These are phyloP conservation scores for Nudaria mundana DNA, from an alignment of 2,888 invertebrate genomes.

Conservation along the genomic window DNA sequence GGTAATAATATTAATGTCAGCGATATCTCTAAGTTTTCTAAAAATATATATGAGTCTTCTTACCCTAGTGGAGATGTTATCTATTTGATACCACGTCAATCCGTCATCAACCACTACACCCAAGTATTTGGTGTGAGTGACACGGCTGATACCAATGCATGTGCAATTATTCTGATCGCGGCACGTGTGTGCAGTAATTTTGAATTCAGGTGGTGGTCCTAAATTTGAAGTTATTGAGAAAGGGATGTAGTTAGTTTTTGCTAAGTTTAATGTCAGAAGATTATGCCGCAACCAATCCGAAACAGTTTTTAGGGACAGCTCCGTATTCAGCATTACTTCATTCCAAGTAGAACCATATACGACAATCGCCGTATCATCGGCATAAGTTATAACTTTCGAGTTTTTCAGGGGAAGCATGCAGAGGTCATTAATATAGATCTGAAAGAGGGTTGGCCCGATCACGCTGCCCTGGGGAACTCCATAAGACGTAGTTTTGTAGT, in stretches of 20 bases:
- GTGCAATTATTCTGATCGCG: too few species aligned
- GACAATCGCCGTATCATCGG: not conserved
- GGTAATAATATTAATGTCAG: too few species aligned
- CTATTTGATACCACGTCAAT: too few species aligned
- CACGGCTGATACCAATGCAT: too few species aligned
- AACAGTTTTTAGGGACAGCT: not conserved
- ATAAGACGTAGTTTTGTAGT: not conserved
- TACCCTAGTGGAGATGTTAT: too few species aligned
- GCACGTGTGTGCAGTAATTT: too few species aligned
- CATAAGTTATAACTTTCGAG: not conserved
- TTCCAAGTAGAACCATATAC: not conserved
- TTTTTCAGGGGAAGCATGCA: not conserved
- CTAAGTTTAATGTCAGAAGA: not conserved
- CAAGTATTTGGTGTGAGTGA: too few species aligned
- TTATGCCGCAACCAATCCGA: not conserved
- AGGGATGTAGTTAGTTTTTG: constrained; percentile 2
- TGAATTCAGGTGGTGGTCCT: too few species aligned
- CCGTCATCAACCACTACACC: too few species aligned
- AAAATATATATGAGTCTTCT: too few species aligned
- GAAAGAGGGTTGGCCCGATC: not conserved
- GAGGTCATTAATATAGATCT: not conserved
- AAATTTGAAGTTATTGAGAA: constrained; percentile 11
- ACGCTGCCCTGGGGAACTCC: not conserved
- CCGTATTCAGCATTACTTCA: not conserved
- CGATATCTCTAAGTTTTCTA: too few species aligned